Evolutionary conservation across 2,888 invertebrate genomes (phyloP).

Genomic region (Agrochola lota): DNA sequence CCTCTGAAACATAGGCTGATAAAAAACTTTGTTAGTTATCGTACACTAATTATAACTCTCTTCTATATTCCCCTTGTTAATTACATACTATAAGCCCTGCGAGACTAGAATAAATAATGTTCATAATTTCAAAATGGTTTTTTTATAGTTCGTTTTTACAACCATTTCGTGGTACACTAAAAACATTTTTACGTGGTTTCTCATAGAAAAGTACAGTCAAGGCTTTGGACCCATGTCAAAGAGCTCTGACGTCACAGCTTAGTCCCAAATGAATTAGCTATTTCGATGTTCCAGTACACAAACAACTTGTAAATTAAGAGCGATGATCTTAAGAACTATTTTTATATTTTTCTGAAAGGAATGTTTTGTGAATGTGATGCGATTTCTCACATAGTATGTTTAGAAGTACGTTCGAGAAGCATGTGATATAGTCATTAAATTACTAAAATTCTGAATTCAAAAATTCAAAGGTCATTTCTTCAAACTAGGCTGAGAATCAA

Average conservation of each 20-base stretch:
- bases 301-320: slow-evolving; percentile 44
- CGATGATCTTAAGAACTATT: slow-evolving; percentile 20
- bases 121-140: neutral
- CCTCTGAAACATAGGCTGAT: slow-evolving; percentile 25
- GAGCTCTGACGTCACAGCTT: slow-evolving; percentile 43
- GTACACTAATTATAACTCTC: slow-evolving; percentile 25
- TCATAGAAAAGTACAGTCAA: slow-evolving; percentile 50
- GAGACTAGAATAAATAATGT: slow-evolving; percentile 43
- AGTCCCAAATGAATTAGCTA: slow-evolving; percentile 58
- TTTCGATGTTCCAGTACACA: slow-evolving; percentile 29
- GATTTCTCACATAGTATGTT: neutral
- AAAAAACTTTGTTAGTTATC: slow-evolving; percentile 29
- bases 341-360: slow-evolving; percentile 24
- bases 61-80: slow-evolving; percentile 33
- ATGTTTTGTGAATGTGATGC: slow-evolving; percentile 26
- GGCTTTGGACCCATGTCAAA: slow-evolving; percentile 56
- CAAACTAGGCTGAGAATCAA: no score
- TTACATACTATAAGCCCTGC: slow-evolving; percentile 9
- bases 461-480: no score
- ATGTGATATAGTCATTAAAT: neutral
- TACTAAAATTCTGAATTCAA: no score
- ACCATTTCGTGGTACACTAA: neutral
- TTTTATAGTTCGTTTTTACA: slow-evolving; percentile 1
- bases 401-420: neutral
- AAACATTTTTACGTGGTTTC: slow-evolving; percentile 13